These are phyloP conservation scores for Thaumetopoea pityocampa DNA, from an alignment of 1,140 invertebrate genomes.

Conservation along the genomic window DNA sequence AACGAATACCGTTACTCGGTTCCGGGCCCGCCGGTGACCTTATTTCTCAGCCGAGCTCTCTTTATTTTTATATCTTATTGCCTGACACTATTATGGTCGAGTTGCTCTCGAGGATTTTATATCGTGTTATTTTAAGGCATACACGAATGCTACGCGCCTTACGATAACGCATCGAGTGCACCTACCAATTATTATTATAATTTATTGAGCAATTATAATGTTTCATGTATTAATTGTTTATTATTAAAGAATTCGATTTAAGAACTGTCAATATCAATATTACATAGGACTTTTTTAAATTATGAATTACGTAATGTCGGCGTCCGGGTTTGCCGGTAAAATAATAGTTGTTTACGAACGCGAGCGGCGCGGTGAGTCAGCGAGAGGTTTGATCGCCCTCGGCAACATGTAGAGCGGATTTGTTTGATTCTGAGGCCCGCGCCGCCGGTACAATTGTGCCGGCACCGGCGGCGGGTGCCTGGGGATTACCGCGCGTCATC, in stretches of 20 bases:
- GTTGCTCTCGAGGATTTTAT: conserved; percentile 24
- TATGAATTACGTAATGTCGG: conserved; percentile 22
- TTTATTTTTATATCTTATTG: conserved; percentile 66
- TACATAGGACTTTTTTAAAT: too few species aligned
- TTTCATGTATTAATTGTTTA: too few species aligned
- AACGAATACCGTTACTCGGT: conserved; percentile 70
- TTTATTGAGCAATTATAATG: too few species aligned
- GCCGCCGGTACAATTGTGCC: neutral
- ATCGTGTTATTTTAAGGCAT: conserved; percentile 14
- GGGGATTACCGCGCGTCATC: conserved; percentile 23
- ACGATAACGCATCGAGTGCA: too few species aligned
- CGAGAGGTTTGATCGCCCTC: conserved; percentile 10
- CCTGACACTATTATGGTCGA: conserved; percentile 32
- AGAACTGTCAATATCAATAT: too few species aligned
- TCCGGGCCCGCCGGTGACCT: conserved; percentile 68
- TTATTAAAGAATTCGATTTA: too few species aligned
- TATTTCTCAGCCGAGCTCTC: conserved; percentile 61
- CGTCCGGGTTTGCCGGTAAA: conserved; percentile 20
- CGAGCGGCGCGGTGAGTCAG: conserved; percentile 20
- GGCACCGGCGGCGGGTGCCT: conserved; percentile 10
- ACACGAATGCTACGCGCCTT: too few species aligned
- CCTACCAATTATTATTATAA: too few species aligned
- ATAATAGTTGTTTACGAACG: conserved; percentile 38
- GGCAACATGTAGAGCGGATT: conserved; percentile 8
- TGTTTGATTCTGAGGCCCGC: conserved; percentile 8